Evolutionary conservation across 2,888 invertebrate species (phyloP), one percentile per base, ranked within the genome.

Genomic region (Standfussiana lucernea): DNA sequence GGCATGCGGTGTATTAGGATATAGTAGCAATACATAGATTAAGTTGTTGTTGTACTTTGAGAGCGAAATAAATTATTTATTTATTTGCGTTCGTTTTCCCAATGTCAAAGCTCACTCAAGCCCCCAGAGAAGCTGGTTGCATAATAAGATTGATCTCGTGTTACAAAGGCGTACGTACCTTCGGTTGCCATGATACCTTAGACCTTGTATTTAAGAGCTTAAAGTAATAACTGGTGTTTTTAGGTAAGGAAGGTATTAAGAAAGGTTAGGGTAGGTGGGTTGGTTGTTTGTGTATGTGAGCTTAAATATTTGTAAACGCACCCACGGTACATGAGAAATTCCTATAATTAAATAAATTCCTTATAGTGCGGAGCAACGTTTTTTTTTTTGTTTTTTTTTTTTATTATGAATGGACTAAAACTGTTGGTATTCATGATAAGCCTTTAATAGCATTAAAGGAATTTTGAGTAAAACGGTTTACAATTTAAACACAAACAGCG

Each of bases 131-230:
- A 68, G 53, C 62, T 72, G 77, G 77, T 84, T 78, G 75, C 73
- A 86, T 84, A 82, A 86, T 77, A 82, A 84, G 72, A 86, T 86
- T 82, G 82, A 84, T 84, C 79, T 79, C 62, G 35, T 64, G 61
- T 75, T 82, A 37, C 75, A 37, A 50, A 24, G 66, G 45, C 40
- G 40, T 45, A 62, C 1, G 8, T 40, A 47, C 47, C n/a, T 10
- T 35, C 65, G 56, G 72, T 75, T 66, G 56, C 66, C 40, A 64
- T 74, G 4, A 61, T 70, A 67, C 42, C 68, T 72, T 42, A 73
- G 45, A 66, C 65, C 62, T 82, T 82, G 68, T 24, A 56, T 45
- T 42, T 65, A 35, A 50, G 53, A 66, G n/a, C 32, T 6, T 28
- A 64, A 50, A 69, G 15, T 68, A 59, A 53, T 53, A 78, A 70